Base-by-base conservation (phyloP, 2,888 invertebrate species). In the Lithodes maja region DNA sequence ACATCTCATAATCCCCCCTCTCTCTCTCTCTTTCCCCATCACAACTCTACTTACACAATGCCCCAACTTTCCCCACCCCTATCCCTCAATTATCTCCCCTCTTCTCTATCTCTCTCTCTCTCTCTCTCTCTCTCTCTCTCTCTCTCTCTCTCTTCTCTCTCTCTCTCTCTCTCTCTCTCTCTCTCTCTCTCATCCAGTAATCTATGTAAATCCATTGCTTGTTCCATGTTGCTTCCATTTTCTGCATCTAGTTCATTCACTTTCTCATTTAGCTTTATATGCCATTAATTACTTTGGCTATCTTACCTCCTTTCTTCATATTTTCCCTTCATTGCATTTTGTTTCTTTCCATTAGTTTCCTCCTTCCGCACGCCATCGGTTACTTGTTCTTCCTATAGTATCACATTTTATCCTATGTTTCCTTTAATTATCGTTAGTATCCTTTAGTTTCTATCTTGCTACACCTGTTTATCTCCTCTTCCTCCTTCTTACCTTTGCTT, bases 41-140 rank as follows among this genome's bases (percentile, higher is more conserved):
- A 1, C 33, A 49, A 3, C 5, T 50, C 49, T 49, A 50, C 50
- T 77, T 50, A 49, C 50, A 33, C 53, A 9, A 7, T 15, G 0
- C 3, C 50, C 53, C 9, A 15, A n/a, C 15, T 53, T 53, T 15
- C 53, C 53, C 53, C 53, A n/a, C 78, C 53, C n/a, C 53, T 33
- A n/a, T 5, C n/a, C n/a, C 53, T 53, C 53, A 50, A 52, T 53
- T 53, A 50, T 77, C 50, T 50, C 77, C 49, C 79, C 15, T 54
- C n/a, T 54, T 54, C 54, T 54, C 53, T n/a, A 3, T 79, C 79
- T 54, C 54, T 53, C 53, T 54, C 53, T 79, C 53, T n/a, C 71
- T 71, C 17, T n/a, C 71, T 71, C 71, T 71, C 71, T 71, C 71
- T 71, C 71, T 71, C 71, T 71, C 71, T 71, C 71, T 71, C 71